These are phyloP conservation scores for Trichomycterus rosablanca DNA, from an alignment of 2,113 vertebrate genomes.

Conservation along the genomic window DNA sequence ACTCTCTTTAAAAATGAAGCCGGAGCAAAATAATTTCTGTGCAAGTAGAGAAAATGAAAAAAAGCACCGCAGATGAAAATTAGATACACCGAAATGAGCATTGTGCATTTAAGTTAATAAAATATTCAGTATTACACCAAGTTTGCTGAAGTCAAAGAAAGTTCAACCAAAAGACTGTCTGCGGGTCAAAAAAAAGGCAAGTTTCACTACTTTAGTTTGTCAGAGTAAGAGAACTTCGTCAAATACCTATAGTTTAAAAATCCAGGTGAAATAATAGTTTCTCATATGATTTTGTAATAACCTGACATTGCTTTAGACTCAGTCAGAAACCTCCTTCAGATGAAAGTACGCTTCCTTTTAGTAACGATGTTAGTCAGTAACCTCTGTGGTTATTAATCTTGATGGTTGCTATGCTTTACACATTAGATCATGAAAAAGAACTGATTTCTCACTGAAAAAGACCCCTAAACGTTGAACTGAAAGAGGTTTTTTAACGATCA, in stretches of 20 bases:
- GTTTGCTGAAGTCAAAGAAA: conserved; percentile 5
- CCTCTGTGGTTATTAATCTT: too few species aligned
- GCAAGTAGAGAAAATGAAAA: background rate
- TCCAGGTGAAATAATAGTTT: background rate
- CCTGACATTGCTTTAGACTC: too few species aligned
- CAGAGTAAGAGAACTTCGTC: background rate
- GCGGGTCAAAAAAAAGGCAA: background rate
- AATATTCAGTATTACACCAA: background rate
- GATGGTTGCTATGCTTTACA: too few species aligned
- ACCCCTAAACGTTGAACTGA: too few species aligned
- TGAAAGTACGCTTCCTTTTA: too few species aligned
- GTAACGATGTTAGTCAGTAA: too few species aligned
- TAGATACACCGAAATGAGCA: background rate
- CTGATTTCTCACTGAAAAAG: too few species aligned
- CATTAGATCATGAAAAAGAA: too few species aligned
- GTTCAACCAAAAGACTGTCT: conserved; percentile 10
- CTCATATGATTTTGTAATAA: too few species aligned
- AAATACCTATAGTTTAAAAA: background rate
- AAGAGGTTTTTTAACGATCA: too few species aligned
- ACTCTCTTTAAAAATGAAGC: background rate
- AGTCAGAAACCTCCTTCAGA: too few species aligned
- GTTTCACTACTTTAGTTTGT: conserved; percentile 1
- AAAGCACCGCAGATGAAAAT: background rate
- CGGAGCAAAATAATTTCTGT: background rate
- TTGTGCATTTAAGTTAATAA: background rate